Evolutionary conservation across 2,888 invertebrate species (phyloP).

Genomic region (Nineta flava): DNA sequence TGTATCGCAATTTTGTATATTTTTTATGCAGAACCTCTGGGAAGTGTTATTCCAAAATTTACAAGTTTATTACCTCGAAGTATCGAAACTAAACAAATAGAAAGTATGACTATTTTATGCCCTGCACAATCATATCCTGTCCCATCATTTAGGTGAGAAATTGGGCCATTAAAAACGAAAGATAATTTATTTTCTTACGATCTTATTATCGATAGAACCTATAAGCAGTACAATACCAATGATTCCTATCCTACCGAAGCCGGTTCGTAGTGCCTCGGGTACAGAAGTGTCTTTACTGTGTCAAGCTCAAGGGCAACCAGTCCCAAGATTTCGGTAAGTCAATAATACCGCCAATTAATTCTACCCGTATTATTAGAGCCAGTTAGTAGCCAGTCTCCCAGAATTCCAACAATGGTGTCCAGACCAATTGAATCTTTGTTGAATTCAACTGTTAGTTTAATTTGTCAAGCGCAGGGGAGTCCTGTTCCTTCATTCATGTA

Average conservation of each 20-base stretch:
- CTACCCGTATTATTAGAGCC: conserved; percentile 34
- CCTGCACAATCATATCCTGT: conserved; percentile 64
- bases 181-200: too few relatives aligned
- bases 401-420: conserved; percentile 35
- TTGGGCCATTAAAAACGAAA: background rate
- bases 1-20: background rate
- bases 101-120: conserved; percentile 48
- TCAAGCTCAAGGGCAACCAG: conserved; percentile 54
- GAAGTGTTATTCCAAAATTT: conserved; percentile 33
- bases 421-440: conserved; percentile 19
- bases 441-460: conserved; percentile 25
- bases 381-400: conserved; percentile 51
- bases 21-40: conserved; percentile 29
- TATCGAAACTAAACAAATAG: conserved; percentile 18
- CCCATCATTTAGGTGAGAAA: conserved; percentile 49
- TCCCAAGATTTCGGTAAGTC: conserved; percentile 49
- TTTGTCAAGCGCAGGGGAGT: conserved; percentile 39
- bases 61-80: conserved; percentile 25
- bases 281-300: conserved; percentile 46
- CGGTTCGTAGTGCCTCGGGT: conserved; percentile 27
- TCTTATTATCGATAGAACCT: conserved; percentile 24
- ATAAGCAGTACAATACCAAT: conserved; percentile 34
- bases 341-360: conserved; percentile 11
- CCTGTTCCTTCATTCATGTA: conserved; percentile 41
- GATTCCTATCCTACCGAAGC: conserved; percentile 16